Conservation (phyloP, 2,888 invertebrate genomes). For the Diadegma fenestrale region DNA sequence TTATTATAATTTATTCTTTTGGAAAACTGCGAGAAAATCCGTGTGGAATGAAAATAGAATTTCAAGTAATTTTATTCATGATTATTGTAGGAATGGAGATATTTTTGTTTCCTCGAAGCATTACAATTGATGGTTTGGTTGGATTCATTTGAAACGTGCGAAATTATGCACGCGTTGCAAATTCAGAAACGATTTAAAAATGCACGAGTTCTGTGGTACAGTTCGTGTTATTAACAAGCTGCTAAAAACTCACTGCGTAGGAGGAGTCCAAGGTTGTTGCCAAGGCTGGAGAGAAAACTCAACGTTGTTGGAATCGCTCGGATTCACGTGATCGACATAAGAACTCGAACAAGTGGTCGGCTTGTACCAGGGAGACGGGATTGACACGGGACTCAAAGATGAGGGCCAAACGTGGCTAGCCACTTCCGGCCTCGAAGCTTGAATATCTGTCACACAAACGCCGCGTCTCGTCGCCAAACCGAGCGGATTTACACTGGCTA, state of each 20-base stretch:
- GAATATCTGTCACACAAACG: conserved; percentile 72
- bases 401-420: conserved; percentile 54
- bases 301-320: conserved; percentile 33
- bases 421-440: conserved; percentile 51
- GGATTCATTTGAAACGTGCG: neutral
- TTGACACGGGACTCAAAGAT: conserved; percentile 69
- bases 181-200: neutral
- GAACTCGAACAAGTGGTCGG: conserved; percentile 68
- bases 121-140: neutral
- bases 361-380: conserved; percentile 83
- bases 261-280: conserved; percentile 63
- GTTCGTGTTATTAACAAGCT: neutral
- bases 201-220: neutral
- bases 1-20: neutral
- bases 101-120: neutral
- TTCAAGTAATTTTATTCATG: neutral
- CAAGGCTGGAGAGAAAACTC: conserved; percentile 45
- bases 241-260: conserved; percentile 65
- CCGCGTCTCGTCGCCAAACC: conserved; percentile 78
- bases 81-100: neutral
- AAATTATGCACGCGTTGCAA: neutral
- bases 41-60: neutral
- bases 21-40: neutral
- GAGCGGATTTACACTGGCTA: conserved; percentile 82
- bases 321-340: conserved; percentile 10